These are phyloP conservation scores for Actias luna DNA, from an alignment of 2,888 invertebrate species.

Conservation along the genomic window DNA sequence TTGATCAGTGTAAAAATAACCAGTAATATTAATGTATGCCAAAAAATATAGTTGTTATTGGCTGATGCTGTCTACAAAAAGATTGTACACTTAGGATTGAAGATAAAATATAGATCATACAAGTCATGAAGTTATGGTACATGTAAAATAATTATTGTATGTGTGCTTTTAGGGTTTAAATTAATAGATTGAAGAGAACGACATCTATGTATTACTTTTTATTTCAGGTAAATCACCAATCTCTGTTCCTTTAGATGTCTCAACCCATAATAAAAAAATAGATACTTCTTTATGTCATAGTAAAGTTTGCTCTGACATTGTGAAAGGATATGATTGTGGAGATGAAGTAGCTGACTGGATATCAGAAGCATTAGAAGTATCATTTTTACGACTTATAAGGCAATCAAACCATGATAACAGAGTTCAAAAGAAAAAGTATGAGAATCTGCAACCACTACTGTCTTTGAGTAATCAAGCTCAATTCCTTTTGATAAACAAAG, in stretches of 20 bases:
- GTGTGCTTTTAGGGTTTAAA: background rate
- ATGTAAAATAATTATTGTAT: no score
- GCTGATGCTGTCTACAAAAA: no score
- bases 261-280: slow-evolving; percentile 37
- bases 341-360: slow-evolving; percentile 91
- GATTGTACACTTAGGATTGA: no score
- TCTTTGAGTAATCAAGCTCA: slow-evolving; percentile 93
- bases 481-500: slow-evolving; percentile 89
- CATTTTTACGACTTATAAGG: slow-evolving; percentile 86
- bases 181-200: background rate
- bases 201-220: background rate
- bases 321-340: slow-evolving; percentile 93
- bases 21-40: no score
- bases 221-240: slow-evolving; percentile 78
- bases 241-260: slow-evolving; percentile 73
- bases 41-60: no score
- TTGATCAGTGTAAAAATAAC: no score
- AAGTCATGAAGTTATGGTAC: no score
- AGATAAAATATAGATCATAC: no score
- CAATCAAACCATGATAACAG: slow-evolving; percentile 75
- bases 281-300: slow-evolving; percentile 84
- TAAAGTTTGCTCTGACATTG: slow-evolving; percentile 92
- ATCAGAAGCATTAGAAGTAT: slow-evolving; percentile 84
- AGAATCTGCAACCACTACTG: slow-evolving; percentile 48
- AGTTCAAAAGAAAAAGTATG: slow-evolving; percentile 52